Evolutionary conservation across 2,113 vertebrate species (phyloP).

Genomic region (Paedocypris sp.): DNA sequence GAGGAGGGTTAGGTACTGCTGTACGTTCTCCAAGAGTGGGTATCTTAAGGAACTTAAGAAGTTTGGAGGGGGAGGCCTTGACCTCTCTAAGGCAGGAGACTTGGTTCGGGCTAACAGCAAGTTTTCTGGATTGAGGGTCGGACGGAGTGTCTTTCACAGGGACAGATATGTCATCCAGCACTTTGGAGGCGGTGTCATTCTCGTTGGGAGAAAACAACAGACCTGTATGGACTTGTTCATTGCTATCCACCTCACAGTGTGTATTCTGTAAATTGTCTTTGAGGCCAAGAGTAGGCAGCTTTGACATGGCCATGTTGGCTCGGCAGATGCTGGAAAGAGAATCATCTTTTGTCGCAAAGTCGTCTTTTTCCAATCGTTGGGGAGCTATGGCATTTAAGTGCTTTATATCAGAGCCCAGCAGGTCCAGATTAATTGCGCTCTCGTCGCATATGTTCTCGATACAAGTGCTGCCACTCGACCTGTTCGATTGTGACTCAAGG

Average conservation of each 20-base stretch:
- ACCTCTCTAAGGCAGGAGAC: slow-evolving; percentile 39
- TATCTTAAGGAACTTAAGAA: slow-evolving; percentile 81
- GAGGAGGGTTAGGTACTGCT: slow-evolving; percentile 54
- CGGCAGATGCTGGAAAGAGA: slow-evolving; percentile 26
- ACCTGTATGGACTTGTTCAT: slow-evolving; percentile 37
- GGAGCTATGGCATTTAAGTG: slow-evolving; percentile 29
- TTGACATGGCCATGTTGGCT: slow-evolving; percentile 46
- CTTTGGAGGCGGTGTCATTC: slow-evolving; percentile 13
- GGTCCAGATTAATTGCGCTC: slow-evolving; percentile 7
- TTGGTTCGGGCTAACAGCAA: slow-evolving; percentile 58
- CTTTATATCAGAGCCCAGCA: slow-evolving; percentile 31
- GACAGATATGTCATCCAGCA: slow-evolving; percentile 23
- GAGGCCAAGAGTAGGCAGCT: slow-evolving; percentile 40
- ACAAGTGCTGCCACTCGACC: slow-evolving; percentile 8
- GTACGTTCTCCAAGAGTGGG: slow-evolving; percentile 66
- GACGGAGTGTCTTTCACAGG: slow-evolving; percentile 43
- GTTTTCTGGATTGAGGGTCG: slow-evolving; percentile 49
- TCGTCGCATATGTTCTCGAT: slow-evolving; percentile 16
- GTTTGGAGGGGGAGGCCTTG: slow-evolving; percentile 59
- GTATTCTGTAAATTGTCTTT: slow-evolving; percentile 31
- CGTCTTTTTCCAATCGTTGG: slow-evolving; percentile 30
- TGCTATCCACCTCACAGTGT: slow-evolving; percentile 42
- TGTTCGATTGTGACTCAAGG: slow-evolving; percentile 17
- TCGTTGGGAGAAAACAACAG: slow-evolving; percentile 35
- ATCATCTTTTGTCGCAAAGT: slow-evolving; percentile 21